phyloP scores from a whole-genome alignment of 2,888 invertebrate genomes.

The Cosmopolites sordidus region DNA sequence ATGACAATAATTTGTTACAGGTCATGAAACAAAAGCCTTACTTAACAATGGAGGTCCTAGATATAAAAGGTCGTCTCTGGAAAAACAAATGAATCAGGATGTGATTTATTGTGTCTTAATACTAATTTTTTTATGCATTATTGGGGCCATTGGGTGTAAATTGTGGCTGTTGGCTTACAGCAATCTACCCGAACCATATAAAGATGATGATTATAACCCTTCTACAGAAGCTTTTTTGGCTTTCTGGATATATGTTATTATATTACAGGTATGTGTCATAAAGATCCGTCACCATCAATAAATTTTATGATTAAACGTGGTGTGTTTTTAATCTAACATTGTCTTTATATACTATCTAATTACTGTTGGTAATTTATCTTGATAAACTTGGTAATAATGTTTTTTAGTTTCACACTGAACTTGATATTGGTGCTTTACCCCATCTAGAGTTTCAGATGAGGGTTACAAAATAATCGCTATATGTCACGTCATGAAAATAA shows the following conservation, averaged over 20 bases:
- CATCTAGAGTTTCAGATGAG: no score
- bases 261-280: constrained; percentile 68
- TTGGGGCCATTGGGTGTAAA: constrained; percentile 88
- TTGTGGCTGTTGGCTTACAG: constrained; percentile 70
- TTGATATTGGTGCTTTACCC: no score
- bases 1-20: constrained; percentile 50
- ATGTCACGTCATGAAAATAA: no score
- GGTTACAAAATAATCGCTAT: no score
- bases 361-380: no score
- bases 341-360: no score
- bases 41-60: constrained; percentile 94
- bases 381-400: no score
- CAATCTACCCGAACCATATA: constrained; percentile 61
- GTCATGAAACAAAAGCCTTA: constrained; percentile 97
- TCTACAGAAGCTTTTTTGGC: constrained; percentile 67
- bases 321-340: no score
- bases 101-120: constrained; percentile 95
- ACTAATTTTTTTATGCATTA: constrained; percentile 80
- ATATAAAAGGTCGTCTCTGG: constrained; percentile 87
- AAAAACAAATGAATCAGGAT: constrained; percentile 91
- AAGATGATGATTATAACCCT: constrained; percentile 53
- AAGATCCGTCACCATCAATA: no score
- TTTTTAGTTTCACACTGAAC: no score
- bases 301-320: no score
- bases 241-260: constrained; percentile 94